These are phyloP conservation scores for Sturnira hondurensis DNA, from an alignment of 2,113 vertebrate genomes.

Conservation along the genomic window DNA sequence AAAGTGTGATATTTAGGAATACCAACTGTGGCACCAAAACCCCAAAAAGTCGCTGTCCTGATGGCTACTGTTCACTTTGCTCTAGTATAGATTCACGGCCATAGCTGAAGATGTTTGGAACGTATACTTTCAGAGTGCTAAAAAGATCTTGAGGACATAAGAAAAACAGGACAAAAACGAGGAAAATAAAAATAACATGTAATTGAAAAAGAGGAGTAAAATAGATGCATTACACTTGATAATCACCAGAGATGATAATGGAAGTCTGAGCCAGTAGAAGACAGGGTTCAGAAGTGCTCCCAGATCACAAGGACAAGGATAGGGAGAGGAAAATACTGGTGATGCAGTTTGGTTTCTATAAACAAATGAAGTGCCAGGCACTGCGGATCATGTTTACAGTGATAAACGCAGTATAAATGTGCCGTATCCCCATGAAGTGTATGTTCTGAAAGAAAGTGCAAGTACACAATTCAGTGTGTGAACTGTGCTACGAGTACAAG, in stretches of 20 bases:
- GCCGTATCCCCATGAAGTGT: not conserved
- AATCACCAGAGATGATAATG: not conserved
- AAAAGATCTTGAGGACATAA: not conserved
- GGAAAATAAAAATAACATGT: not conserved
- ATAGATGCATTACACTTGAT: not conserved
- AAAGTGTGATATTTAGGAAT: not conserved
- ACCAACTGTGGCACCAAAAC: not conserved
- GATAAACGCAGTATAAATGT: not conserved
- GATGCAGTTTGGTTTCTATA: not conserved
- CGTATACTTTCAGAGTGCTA: not conserved
- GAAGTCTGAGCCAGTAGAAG: not conserved
- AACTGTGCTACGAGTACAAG: not conserved
- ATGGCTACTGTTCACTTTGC: not conserved
- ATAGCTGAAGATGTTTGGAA: not conserved
- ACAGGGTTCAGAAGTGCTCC: not conserved
- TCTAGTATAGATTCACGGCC: not conserved
- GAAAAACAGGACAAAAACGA: not conserved
- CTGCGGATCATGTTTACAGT: not conserved
- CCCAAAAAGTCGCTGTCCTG: not conserved
- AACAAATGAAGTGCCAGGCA: not conserved
- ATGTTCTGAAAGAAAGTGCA: not conserved
- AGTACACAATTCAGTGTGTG: not conserved
- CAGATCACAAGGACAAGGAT: not conserved
- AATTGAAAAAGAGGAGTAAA: not conserved
- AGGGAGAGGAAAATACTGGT: not conserved